Conservation (phyloP, 1,140 invertebrate species). For the Danaus plexippus region DNA sequence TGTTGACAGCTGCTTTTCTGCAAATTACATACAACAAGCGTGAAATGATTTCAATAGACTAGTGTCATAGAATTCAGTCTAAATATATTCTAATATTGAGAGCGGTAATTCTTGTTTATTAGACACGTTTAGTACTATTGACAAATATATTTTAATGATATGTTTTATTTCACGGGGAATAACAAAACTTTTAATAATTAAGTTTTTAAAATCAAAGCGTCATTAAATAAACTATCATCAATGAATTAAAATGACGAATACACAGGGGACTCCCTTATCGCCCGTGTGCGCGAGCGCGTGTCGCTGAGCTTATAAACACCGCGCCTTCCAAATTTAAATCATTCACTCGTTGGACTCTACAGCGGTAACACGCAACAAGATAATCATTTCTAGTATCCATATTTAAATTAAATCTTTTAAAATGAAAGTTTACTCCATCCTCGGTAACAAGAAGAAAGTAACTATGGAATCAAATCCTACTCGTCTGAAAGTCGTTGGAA, state of each 20-base stretch:
- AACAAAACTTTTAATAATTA: conserved; percentile 17
- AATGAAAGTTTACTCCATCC: conserved; percentile 61
- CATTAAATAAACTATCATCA: conserved; percentile 21
- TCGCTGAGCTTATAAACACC: conserved; percentile 31
- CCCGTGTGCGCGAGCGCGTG: conserved; percentile 23
- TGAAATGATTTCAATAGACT: too few species aligned
- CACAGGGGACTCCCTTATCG: conserved; percentile 47
- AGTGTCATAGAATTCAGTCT: too few species aligned
- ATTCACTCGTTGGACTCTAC: conserved; percentile 32
- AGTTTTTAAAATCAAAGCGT: conserved; percentile 11
- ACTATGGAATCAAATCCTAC: conserved; percentile 54
- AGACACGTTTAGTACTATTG: too few species aligned
- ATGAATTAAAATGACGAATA: conserved; percentile 42
- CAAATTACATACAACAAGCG: too few species aligned
- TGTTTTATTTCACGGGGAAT: conserved; percentile 20
- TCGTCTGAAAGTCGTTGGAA: conserved; percentile 53
- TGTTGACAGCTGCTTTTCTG: too few species aligned
- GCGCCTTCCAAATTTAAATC: conserved; percentile 37
- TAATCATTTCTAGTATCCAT: background rate
- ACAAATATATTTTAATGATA: too few species aligned
- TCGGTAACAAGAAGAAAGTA: conserved; percentile 65
- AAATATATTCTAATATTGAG: too few species aligned
- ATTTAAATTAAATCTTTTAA: conserved; percentile 19
- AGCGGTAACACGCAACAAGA: conserved; percentile 17
- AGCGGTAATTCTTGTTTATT: too few species aligned